These are phyloP conservation scores for Spea multiplicata DNA, from an alignment of 2,113 vertebrate species.

Conservation along the genomic window DNA sequence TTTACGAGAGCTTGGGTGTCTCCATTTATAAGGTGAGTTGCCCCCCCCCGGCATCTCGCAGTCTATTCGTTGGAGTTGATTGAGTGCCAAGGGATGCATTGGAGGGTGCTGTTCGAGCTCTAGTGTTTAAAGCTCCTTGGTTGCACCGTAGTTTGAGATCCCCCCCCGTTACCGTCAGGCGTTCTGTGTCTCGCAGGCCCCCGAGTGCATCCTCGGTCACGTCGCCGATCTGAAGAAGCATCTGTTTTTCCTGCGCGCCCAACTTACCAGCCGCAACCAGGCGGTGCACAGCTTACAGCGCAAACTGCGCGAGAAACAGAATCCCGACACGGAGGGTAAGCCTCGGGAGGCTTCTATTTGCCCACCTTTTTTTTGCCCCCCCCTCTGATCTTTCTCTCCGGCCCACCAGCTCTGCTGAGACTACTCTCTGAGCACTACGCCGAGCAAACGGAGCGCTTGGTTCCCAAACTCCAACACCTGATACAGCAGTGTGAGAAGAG, in stretches of 20 bases:
- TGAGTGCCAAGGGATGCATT: neutral
- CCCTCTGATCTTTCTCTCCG: neutral
- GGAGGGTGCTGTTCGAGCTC: neutral
- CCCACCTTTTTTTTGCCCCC: neutral
- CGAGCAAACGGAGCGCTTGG: slow-evolving; percentile 58
- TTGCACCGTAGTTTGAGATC: neutral
- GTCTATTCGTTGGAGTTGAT: too few species aligned
- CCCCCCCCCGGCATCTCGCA: neutral
- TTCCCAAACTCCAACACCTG: slow-evolving; percentile 62
- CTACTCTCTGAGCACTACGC: slow-evolving; percentile 60
- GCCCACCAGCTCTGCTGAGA: slow-evolving; percentile 60
- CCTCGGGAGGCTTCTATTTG: neutral
- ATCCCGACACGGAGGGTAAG: slow-evolving; percentile 66
- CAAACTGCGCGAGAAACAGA: slow-evolving; percentile 51
- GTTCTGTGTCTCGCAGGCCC: slow-evolving; percentile 56
- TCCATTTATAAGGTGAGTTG: slow-evolving; percentile 66
- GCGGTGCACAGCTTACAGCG: slow-evolving; percentile 55
- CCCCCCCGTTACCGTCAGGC: neutral
- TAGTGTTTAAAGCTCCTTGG: too few species aligned
- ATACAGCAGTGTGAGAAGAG: slow-evolving; percentile 57
- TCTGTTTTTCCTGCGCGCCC: slow-evolving; percentile 55
- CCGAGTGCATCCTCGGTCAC: slow-evolving; percentile 65
- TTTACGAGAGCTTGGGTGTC: slow-evolving; percentile 61
- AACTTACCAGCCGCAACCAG: slow-evolving; percentile 57
- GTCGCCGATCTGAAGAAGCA: slow-evolving; percentile 58